Base-by-base conservation (phyloP, 2,888 invertebrate genomes). In the Lomographa bimaculata region DNA sequence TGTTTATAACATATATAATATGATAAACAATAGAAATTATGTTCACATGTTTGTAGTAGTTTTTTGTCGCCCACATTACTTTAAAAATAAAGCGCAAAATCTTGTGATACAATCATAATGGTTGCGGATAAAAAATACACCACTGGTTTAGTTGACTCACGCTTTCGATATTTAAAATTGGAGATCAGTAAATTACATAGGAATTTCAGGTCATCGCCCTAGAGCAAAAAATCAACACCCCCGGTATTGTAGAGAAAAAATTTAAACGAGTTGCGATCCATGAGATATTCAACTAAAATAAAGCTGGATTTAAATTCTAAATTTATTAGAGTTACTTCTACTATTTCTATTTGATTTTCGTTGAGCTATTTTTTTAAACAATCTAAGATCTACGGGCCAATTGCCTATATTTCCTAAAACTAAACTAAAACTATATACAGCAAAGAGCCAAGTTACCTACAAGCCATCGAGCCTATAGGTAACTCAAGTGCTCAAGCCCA, bases 311-410 rank as follows among this genome's bases (percentile, higher is more conserved):
- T 76, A 44, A 47, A 40, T 32, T 76, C 75, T 54, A 77, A 85
- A 85, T 84, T 80, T 85, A 86, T 84, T 65, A 66, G 65, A 72
- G 70, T 65, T 63, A 67, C 65, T 59, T 79, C n/a, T n/a, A n/a
- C 79, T 85, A 84, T 84, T 85, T 84, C 71, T 65, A 74, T 67
- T 60, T 55, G 57, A 67, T 73, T 82, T 80, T 83, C 78, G 74
- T 81, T 24, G 34, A n/a, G n/a, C n/a, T n/a, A n/a, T n/a, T n/a
- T n/a, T n/a, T n/a, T n/a, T n/a, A n/a, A n/a, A n/a, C n/a, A n/a
- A n/a, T n/a, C n/a, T n/a, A n/a, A n/a, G n/a, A n/a, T n/a, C n/a
- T n/a, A n/a, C n/a, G n/a, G n/a, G n/a, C n/a, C n/a, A n/a, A n/a
- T n/a, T n/a, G n/a, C n/a, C n/a, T n/a, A n/a, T n/a, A n/a, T n/a